Evolutionary conservation across 2,797 vertebrate species (phyloP).

Genomic region (Oryzias sinensis): DNA sequence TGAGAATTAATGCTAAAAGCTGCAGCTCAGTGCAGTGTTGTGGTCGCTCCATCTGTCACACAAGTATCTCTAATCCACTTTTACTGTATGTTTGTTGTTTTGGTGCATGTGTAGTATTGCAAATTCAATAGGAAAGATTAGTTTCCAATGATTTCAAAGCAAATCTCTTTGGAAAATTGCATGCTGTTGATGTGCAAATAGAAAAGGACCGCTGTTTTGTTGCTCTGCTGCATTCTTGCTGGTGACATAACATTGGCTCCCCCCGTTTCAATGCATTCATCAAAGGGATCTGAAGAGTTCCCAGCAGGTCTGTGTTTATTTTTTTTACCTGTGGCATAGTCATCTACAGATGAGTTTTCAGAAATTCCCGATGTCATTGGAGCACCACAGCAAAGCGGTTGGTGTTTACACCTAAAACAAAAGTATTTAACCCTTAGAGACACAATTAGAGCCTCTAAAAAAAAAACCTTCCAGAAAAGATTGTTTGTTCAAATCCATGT

Average conservation of each 20-base stretch:
- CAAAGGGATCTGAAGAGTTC: conserved; percentile 55
- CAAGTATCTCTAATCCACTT: conserved; percentile 37
- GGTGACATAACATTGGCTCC: conserved; percentile 20
- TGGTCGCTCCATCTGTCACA: conserved; percentile 28
- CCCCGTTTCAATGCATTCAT: conserved; percentile 25
- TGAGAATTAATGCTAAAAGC: conserved; percentile 7
- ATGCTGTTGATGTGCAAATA: conserved; percentile 4
- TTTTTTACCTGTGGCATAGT: conserved; percentile 23
- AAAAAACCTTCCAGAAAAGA: no score
- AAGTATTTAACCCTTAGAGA: no score
- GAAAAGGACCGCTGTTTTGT: no score
- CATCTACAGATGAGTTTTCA: conserved; percentile 54
- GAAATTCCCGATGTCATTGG: conserved; percentile 48
- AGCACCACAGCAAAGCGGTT: conserved; percentile 54
- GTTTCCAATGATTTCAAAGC: conserved; percentile 24
- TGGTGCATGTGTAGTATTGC: conserved; percentile 9
- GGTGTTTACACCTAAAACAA: conserved; percentile 39
- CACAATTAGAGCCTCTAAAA: no score
- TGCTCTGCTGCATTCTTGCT: conserved; percentile 11
- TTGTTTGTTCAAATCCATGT: no score
- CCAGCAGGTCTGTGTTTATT: conserved; percentile 50
- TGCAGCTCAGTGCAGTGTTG: conserved; percentile 23
- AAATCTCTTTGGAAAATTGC: conserved; percentile 26
- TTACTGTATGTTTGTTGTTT: conserved; percentile 22
- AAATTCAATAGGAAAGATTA: conserved; percentile 23